Percentiles rank a stretch among this genome's conserved stretches.
phyloP scores from a whole-genome alignment of 2,113 vertebrate genomes.

The Cyanoramphus novaezelandiae region DNA sequence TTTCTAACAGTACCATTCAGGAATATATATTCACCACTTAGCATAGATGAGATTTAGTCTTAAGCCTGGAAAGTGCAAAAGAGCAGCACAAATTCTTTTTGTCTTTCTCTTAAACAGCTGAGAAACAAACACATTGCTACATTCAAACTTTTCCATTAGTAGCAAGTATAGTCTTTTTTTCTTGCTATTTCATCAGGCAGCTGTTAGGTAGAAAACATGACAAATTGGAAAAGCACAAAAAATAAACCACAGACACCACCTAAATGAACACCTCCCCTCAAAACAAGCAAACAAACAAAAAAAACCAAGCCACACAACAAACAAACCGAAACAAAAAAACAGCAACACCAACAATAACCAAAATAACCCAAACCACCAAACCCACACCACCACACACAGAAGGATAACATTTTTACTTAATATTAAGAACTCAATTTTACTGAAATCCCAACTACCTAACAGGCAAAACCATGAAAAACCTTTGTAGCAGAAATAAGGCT shows the following conservation, averaged over 20 bases:
- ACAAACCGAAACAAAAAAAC: background rate
- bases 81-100: fast-evolving
- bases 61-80: background rate
- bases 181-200: background rate
- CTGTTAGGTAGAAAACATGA: background rate
- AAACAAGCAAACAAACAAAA: too few relatives aligned
- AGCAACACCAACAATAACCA: background rate
- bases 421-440: background rate
- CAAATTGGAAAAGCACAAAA: background rate
- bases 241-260: fast-evolving
- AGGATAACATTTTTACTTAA: background rate
- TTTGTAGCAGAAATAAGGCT: background rate
- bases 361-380: background rate
- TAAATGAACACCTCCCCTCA: background rate
- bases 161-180: background rate
- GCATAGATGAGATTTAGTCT: background rate
- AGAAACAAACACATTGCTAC: background rate
- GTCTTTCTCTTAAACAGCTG: background rate
- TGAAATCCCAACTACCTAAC: background rate
- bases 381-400: background rate
- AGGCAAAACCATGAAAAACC: background rate
- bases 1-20: background rate
- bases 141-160: background rate
- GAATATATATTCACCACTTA: background rate
- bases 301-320: too few relatives aligned